Conservation (phyloP, 2,113 vertebrate genomes). For the western clawed frog (Xenopus tropicalis) region DNA sequence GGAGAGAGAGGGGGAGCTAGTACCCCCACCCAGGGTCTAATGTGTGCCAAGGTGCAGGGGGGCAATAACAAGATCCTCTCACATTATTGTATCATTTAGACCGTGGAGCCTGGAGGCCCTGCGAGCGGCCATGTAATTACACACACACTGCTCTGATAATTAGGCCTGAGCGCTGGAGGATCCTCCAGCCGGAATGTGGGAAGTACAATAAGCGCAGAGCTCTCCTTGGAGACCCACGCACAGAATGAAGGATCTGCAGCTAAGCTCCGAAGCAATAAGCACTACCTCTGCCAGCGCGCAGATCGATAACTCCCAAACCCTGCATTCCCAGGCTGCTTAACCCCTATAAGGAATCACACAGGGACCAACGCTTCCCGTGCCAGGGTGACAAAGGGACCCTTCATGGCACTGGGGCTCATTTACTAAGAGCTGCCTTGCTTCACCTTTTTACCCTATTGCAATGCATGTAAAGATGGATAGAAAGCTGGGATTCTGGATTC, state of each 20-base stretch:
- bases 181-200: slow-evolving; percentile 38
- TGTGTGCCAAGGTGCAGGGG: slow-evolving; percentile 24
- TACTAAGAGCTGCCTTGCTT: too few relatives aligned
- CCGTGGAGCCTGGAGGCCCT: slow-evolving; percentile 31
- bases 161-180: slow-evolving; percentile 41
- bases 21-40: slow-evolving; percentile 4
- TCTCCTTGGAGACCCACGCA: slow-evolving; percentile 40
- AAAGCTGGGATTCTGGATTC: too few relatives aligned
- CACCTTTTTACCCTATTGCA: too few relatives aligned
- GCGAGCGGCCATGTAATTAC: slow-evolving; percentile 40
- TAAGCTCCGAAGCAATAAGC: slow-evolving; percentile 40
- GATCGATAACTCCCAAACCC: slow-evolving; percentile 37
- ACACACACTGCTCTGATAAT: slow-evolving; percentile 43
- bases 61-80: slow-evolving; percentile 40
- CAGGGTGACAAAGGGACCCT: too few relatives aligned
- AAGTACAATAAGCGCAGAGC: slow-evolving; percentile 38
- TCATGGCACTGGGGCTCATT: too few relatives aligned
- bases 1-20: neutral
- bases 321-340: slow-evolving; percentile 28
- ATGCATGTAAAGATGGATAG: too few relatives aligned
- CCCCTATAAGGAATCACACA: slow-evolving; percentile 21
- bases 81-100: slow-evolving; percentile 43
- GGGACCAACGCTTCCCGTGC: neutral
- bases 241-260: slow-evolving; percentile 39
- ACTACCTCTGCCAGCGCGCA: slow-evolving; percentile 26